Evolutionary conservation across 2,888 invertebrate species (phyloP), one percentile per base, ranked within the genome.

Genomic region (Acanthosepion pharaonis): DNA sequence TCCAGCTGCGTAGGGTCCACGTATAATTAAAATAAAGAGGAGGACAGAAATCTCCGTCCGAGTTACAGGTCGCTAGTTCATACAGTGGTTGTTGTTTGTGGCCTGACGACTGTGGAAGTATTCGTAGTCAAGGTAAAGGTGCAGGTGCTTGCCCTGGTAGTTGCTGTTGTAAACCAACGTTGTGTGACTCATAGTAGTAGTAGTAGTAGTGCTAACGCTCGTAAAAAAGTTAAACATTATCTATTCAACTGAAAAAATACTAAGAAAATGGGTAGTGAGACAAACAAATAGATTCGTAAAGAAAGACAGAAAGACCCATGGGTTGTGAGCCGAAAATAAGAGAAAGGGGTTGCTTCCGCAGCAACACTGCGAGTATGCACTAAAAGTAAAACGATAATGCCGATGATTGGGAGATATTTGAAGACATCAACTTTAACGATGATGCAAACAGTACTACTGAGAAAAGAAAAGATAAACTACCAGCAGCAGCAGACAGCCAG

Each of bases 11-110:
- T 78, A 78, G 78, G 78, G 78, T 78, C 78, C 78, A 78, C 78
- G 78, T 33, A 78, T 78, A 78, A 33, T 78, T 15, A 78, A 78
- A 78, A n/a, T 78, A 78, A 15, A 23, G 78, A 78, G 28, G 28
- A 78, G 78, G n/a, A 78, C 78, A 78, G 78, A 78, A 33, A 78
- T 78, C 11, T 78, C 78, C 78, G 33, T 33, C n/a, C 78, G n/a
- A 78, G 78, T 78, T 78, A 78, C 78, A 78, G 78, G 78, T 78
- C 78, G 78, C 78, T 78, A 78, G 33, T 78, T 78, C 78, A 78
- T 78, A 78, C n/a, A 33, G 78, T 78, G 78, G 78, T 78, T 78
- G 78, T 78, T 78, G 78, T 78, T n/a, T 11, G n/a, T 78, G n/a
- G 78, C n/a, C n/a, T n/a, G n/a, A n/a, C n/a, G n/a, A 78, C n/a